A percentile compares a stretch with the other conserved stretches of the same genome.
Evolutionary conservation across 2,888 invertebrate genomes (phyloP).

Genomic region (Erebia palarica): DNA sequence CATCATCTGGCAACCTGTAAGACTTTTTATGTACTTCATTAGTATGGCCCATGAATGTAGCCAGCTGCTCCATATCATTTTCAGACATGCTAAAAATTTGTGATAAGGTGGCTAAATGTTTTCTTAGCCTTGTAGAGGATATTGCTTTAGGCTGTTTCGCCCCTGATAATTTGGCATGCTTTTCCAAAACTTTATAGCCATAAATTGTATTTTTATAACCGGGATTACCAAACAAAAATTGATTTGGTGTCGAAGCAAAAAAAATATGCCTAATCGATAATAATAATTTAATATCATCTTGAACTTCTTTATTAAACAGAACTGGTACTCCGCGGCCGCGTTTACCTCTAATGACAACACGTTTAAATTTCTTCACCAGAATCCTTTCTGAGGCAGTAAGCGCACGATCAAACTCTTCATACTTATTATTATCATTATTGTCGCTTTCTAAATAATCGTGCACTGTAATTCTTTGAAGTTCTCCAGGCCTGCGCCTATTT

Average conservation of each 20-base stretch:
- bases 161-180: conserved; percentile 40
- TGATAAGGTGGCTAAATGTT: conserved; percentile 49
- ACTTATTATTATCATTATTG: not conserved
- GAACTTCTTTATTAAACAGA: not conserved
- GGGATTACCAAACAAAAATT: not conserved
- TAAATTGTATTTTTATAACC: not conserved
- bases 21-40: conserved; percentile 42
- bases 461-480: not conserved
- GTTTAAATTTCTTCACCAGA: not conserved
- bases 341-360: not conserved
- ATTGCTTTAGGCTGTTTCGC: conserved; percentile 48
- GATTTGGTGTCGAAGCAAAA: not conserved
- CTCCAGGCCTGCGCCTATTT: not conserved
- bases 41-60: conserved; percentile 47
- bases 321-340: not conserved
- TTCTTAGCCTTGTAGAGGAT: conserved; percentile 47
- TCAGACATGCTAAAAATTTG: conserved; percentile 49
- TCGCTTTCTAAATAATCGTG: not conserved
- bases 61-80: conserved; percentile 49
- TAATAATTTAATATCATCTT: not conserved
- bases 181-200: conserved; percentile 50
- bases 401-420: not conserved
- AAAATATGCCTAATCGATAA: not conserved
- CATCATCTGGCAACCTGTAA: conserved; percentile 47
- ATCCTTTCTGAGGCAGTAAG: not conserved